phyloP scores from a whole-genome alignment of 1,140 invertebrate genomes.

The Piezodorus guildinii region DNA sequence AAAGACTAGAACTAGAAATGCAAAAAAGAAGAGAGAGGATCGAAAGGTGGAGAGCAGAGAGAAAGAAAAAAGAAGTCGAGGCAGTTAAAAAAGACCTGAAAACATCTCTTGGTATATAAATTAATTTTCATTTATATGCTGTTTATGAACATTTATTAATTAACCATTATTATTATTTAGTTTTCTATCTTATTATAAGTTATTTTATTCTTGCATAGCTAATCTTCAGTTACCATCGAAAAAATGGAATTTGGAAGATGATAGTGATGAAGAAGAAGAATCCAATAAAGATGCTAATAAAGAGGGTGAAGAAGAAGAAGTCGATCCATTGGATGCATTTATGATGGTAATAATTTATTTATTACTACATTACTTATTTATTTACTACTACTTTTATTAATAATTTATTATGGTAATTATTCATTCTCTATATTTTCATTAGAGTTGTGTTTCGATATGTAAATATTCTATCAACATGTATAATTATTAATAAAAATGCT shows the following conservation, averaged over 20 bases:
- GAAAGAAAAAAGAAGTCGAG: conserved; percentile 77
- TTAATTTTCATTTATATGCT: background rate
- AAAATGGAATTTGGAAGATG: conserved; percentile 87
- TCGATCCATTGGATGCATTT: conserved; percentile 92
- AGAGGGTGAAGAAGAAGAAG: conserved; percentile 51
- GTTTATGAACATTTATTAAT: background rate
- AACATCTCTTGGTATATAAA: conserved; percentile 27
- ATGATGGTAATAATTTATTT: conserved; percentile 61
- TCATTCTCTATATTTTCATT: too few relatives aligned
- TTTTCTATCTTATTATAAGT: background rate
- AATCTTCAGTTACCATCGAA: conserved; percentile 50
- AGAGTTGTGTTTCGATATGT: too few relatives aligned
- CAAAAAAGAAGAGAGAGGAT: conserved; percentile 87
- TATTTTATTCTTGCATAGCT: conserved; percentile 30
- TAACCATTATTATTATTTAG: background rate
- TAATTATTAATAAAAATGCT: too few relatives aligned
- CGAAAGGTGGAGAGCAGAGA: conserved; percentile 80
- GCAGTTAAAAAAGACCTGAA: conserved; percentile 60
- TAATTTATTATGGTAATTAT: too few relatives aligned
- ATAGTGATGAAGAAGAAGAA: conserved; percentile 64
- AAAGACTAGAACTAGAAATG: conserved; percentile 87
- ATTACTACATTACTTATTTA: too few relatives aligned
- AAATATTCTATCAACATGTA: too few relatives aligned
- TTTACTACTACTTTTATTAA: too few relatives aligned
- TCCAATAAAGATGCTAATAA: conserved; percentile 42